Evolutionary conservation across 2,888 invertebrate genomes (phyloP).

Genomic region (Helobdella robusta): DNA sequence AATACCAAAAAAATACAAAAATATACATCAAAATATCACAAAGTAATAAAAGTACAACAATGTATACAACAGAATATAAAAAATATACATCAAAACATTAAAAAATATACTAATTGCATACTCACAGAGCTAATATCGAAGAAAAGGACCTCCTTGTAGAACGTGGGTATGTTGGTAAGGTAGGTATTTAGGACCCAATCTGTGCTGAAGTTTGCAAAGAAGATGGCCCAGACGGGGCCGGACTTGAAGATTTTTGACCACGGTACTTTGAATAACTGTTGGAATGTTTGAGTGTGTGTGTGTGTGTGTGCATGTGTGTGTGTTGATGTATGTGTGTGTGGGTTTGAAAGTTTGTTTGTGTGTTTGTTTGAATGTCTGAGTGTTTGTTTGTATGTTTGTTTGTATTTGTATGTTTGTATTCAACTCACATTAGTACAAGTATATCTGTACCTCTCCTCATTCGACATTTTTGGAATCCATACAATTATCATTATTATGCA

Average conservation of each 20-base stretch:
- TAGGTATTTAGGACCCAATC: slow-evolving; percentile 53
- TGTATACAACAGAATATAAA: no score
- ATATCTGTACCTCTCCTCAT: slow-evolving; percentile 44
- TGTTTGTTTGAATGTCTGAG: no score
- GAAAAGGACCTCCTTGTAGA: slow-evolving; percentile 46
- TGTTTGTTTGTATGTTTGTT: no score
- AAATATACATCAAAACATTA: no score
- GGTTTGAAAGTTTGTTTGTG: no score
- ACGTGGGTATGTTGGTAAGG: slow-evolving; percentile 51
- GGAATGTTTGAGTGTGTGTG: no score
- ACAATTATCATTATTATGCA: slow-evolving; percentile 52
- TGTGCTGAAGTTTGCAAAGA: slow-evolving; percentile 52
- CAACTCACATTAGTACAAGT: slow-evolving; percentile 30
- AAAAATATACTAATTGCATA: no score
- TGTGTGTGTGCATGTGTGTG: no score
- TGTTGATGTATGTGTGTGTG: no score
- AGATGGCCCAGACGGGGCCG: slow-evolving; percentile 45
- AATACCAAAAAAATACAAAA: no score
- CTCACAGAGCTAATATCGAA: slow-evolving; percentile 46
- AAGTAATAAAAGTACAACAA: no score
- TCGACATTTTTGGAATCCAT: slow-evolving; percentile 52
- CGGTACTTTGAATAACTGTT: slow-evolving; percentile 30
- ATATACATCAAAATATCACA: no score
- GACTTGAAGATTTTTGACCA: slow-evolving; percentile 33
- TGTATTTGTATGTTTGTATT: slow-evolving; percentile 13